A percentile compares a stretch with the other conserved stretches of the same genome.
phyloP scores from a whole-genome alignment of 2,113 vertebrate genomes.

The Heterochromis multidens region DNA sequence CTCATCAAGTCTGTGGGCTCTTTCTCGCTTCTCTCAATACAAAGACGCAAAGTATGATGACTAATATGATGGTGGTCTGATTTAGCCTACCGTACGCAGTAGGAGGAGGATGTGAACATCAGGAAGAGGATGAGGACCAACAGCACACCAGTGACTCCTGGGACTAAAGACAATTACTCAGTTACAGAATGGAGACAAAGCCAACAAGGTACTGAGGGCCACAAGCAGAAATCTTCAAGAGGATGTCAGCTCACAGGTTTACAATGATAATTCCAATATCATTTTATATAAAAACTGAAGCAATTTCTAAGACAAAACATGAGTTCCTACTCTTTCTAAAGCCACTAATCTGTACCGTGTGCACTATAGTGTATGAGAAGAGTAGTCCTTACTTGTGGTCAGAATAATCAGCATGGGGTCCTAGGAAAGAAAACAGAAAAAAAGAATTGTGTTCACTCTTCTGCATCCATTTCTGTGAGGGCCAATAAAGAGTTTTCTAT shows the following conservation, averaged over 20 bases:
- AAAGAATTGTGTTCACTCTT: background rate
- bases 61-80: background rate
- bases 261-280: background rate
- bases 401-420: constrained; percentile 89
- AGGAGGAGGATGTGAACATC: constrained; percentile 92
- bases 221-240: background rate
- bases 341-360: background rate
- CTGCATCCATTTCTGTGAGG: background rate
- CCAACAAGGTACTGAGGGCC: background rate
- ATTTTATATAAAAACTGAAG: background rate
- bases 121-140: constrained; percentile 93
- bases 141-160: constrained; percentile 89
- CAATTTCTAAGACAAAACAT: background rate
- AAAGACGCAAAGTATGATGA: background rate
- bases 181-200: constrained; percentile 1
- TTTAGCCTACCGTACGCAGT: constrained; percentile 84
- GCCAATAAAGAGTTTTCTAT: background rate
- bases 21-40: background rate
- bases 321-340: background rate
- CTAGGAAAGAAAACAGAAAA: constrained; percentile 61
- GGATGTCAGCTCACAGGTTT: background rate
- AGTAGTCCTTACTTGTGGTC: constrained; percentile 79
- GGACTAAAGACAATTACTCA: constrained; percentile 75
- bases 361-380: background rate
- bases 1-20: background rate